Base-by-base conservation (phyloP, 2,797 vertebrate genomes). In the Hemitrygon akajei region DNA sequence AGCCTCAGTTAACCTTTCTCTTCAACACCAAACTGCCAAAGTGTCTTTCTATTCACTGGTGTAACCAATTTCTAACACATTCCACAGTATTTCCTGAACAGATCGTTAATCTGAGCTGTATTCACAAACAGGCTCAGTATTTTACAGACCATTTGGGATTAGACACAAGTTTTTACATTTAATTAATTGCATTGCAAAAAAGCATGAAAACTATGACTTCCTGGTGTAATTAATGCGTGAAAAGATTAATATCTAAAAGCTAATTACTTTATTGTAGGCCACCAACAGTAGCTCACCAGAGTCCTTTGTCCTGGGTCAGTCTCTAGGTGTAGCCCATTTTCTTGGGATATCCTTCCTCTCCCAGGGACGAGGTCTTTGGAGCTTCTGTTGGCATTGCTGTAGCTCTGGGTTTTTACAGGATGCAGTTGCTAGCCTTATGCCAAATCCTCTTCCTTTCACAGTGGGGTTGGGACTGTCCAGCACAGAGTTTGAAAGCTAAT, bases 21-120 rank as follows among this genome's bases (percentile, higher is more conserved):
- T 76, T 93, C 71, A 93, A 93, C 71, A 93, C 91, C 71, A 75
- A 93, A 93, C 71, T 93, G 91, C 91, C 91, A 76, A 93, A 93
- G 91, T 93, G 69, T 93, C 91, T 93, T 93, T 93, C 75, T 93
- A 75, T 71, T 75, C 71, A 75, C 91, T 56, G 91, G 69, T 92
- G 89, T 93, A 93, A 71, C 91, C 37, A 47, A 73, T 71, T 92
- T 92, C 89, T 75, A 27, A 93, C 91, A 73, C 89, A 93, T 75
- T 75, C 91, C 91, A 93, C 71, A 40, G n/a, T 69, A 12, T 92
- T 92, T 92, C 69, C 25, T 40, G 89, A 92, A 92, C 37, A 73
- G 69, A 92, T 92, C 73, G 89, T 71, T 75, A 47, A 37, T 47
- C 66, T 40, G 87, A 92, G 89, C 69, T 92, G 69, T 71, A 92